Evolutionary conservation across 2,888 invertebrate genomes (phyloP).

Genomic region (Aspidiotus rigidus): DNA sequence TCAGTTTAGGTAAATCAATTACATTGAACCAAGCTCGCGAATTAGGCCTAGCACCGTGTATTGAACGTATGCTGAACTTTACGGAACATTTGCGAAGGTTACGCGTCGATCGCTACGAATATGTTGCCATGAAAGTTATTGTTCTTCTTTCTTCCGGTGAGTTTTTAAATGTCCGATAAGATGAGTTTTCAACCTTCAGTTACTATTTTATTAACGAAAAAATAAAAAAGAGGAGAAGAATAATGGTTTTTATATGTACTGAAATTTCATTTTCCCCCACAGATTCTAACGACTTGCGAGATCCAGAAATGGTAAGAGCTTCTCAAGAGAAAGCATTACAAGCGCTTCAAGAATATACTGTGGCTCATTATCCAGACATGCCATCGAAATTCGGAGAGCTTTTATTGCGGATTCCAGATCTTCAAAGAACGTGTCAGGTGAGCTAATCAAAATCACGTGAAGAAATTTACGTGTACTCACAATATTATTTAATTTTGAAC

Average conservation of each 20-base stretch:
- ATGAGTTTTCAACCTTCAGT: too few relatives aligned
- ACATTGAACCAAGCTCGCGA: conserved; percentile 59
- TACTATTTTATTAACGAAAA: too few relatives aligned
- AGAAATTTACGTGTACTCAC: background rate
- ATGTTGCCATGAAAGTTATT: conserved; percentile 91
- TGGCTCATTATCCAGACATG: conserved; percentile 80
- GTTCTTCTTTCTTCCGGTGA: conserved; percentile 83
- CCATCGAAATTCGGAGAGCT: conserved; percentile 93
- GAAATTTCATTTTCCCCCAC: background rate
- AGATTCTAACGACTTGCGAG: conserved; percentile 84
- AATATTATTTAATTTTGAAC: conserved; percentile 2
- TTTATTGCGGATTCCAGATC: conserved; percentile 81
- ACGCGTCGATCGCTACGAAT: conserved; percentile 89
- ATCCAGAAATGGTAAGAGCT: conserved; percentile 85
- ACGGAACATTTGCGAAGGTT: conserved; percentile 83
- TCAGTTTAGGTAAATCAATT: conserved; percentile 56
- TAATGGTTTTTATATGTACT: too few relatives aligned
- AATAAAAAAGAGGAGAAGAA: too few relatives aligned
- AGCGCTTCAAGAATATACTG: conserved; percentile 83
- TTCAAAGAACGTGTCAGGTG: conserved; percentile 89
- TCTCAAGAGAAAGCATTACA: conserved; percentile 90
- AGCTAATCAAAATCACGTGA: conserved; percentile 35
- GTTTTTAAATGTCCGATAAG: conserved; percentile 25
- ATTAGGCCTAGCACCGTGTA: conserved; percentile 72
- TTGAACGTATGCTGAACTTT: conserved; percentile 88